A percentile compares a stretch with the other conserved stretches of the same genome.
Conservation (phyloP, 2,888 invertebrate genomes). For the Tipula lateralis region DNA sequence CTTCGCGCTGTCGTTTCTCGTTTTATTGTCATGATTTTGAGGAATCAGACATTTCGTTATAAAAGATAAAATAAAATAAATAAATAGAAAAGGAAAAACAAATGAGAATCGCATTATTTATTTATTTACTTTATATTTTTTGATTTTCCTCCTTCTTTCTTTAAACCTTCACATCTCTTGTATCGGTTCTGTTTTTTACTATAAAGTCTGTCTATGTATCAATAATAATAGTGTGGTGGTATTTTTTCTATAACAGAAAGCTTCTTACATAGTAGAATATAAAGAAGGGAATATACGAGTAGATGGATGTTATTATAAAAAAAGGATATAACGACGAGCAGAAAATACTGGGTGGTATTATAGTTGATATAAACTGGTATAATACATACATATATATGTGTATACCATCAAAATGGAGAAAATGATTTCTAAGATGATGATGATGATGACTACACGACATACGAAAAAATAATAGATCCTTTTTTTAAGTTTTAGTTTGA, state of each 20-base stretch:
- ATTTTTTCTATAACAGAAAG: background rate
- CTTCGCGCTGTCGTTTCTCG: background rate
- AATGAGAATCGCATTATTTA: constrained; percentile 19
- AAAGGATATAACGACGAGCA: background rate
- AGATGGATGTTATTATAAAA: background rate
- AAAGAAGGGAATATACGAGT: background rate
- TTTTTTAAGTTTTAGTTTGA: constrained; percentile 24
- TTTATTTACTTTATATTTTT: too few relatives aligned
- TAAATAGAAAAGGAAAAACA: background rate
- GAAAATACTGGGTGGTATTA: constrained; percentile 11
- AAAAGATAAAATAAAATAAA: too few relatives aligned
- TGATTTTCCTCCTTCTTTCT: background rate
- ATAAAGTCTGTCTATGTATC: constrained; percentile 19
- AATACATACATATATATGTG: background rate
- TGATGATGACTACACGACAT: constrained; percentile 6
- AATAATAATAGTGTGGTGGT: constrained; percentile 19
- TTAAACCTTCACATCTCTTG: background rate
- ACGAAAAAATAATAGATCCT: constrained; percentile 15
- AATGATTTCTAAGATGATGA: background rate
- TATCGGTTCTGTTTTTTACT: background rate
- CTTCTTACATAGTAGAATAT: background rate
- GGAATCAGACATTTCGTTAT: constrained; percentile 11
- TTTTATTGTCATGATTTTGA: constrained; percentile 9
- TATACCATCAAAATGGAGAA: background rate
- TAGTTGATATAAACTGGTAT: background rate